A percentile compares a stretch with the other conserved stretches of the same genome.
phyloP scores from a whole-genome alignment of 2,797 vertebrate species.

The Myiothlypis chrysogaster region DNA sequence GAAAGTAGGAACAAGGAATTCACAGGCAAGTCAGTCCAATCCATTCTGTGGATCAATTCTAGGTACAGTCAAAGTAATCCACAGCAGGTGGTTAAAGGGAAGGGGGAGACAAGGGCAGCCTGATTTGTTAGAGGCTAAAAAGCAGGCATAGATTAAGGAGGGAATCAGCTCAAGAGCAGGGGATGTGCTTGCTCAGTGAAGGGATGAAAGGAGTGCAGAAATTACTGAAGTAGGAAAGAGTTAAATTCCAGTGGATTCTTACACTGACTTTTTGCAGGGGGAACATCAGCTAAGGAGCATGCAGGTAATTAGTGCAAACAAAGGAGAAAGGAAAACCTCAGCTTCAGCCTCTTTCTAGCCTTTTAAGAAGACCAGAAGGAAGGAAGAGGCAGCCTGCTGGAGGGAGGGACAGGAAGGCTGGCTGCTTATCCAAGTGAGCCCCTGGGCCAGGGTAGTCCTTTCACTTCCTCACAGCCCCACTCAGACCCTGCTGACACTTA shows the following conservation, averaged over 20 bases:
- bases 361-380: background rate
- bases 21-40: background rate
- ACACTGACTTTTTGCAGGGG: background rate
- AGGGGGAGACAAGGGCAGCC: background rate
- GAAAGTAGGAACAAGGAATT: background rate
- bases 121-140: background rate
- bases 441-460: background rate
- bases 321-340: slow-evolving; percentile 7
- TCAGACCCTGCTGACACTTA: background rate
- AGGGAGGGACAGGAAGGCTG: slow-evolving; percentile 14
- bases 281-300: background rate
- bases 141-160: background rate
- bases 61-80: background rate
- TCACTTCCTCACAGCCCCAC: background rate
- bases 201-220: background rate
- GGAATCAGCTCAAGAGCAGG: background rate
- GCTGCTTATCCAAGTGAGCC: background rate
- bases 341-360: background rate
- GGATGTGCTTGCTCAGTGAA: background rate
- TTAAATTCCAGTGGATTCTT: background rate
- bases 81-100: background rate
- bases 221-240: background rate
- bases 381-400: slow-evolving; percentile 14
- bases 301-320: background rate
- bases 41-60: background rate